Base-by-base conservation (phyloP, 1,140 invertebrate genomes). In the Lutraria rhynchaena region DNA sequence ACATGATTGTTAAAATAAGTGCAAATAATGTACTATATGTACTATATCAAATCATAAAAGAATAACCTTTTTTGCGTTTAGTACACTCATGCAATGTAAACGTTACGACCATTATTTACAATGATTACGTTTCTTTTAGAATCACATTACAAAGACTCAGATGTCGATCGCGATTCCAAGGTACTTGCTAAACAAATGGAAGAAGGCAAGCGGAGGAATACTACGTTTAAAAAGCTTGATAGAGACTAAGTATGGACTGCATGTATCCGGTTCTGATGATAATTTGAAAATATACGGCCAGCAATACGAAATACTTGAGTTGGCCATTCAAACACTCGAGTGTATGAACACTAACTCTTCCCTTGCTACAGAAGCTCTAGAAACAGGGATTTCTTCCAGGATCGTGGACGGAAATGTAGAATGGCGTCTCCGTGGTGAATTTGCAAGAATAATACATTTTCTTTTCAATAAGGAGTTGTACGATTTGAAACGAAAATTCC, bases 241-340 rank as follows among this genome's bases (percentile, higher is more conserved):
- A 7, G 70, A 73, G 24, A 51, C 57, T 15, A 73, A 55, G 15
- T 73, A 55, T 31, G 70, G 70, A 2, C 31, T 73, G 9, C 33
- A 58, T 22, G 70, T 73, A 19, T 51, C 46, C 37, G 70, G 70
- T 1, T 15, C 46, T 1, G 70, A 41, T n/a, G 70, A 73, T 5
- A 57, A 70, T 22, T n/a, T 73, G n/a, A 41, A 29, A 19, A 73
- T 73, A 33, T 73, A 73, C n/a, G 70, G 70, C 11, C 51, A 73
- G 19, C 70, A 73, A 31, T 53, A 57, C 22, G 70, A 73, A 19
- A 44, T 73, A 17, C 70, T 73, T 11, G 70, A 73, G 0, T 35
- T 73, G 5, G 70, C 70, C n/a, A 53, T 73, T n/a, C 70, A 73
- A 29, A 73, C 44, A 13, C 70, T 73, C 31, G 70, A 73, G 22